Evolutionary conservation across 2,888 invertebrate species (phyloP).

Genomic region (Sinopyrophorus schimmeli): DNA sequence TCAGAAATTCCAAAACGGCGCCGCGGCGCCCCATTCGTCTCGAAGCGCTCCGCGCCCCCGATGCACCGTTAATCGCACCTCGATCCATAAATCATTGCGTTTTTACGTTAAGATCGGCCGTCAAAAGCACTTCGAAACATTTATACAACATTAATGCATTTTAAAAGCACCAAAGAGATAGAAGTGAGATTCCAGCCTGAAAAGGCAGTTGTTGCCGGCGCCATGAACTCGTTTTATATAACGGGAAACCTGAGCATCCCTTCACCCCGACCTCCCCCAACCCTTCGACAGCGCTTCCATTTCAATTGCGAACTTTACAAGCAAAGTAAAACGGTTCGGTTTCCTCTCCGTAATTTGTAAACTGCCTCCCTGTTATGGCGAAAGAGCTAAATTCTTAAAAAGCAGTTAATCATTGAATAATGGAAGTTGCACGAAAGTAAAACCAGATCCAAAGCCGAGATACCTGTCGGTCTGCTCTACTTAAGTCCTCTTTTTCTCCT

Average conservation of each 20-base stretch:
- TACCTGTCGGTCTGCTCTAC: slow-evolving; percentile 35
- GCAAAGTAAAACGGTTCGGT: too few species aligned
- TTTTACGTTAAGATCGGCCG: too few species aligned
- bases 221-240: slow-evolving; percentile 43
- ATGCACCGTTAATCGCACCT: too few species aligned
- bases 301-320: too few species aligned
- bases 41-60: too few species aligned
- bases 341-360: too few species aligned
- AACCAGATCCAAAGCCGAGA: slow-evolving; percentile 36
- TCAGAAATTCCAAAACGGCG: too few species aligned
- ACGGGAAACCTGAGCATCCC: slow-evolving; percentile 38
- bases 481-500: slow-evolving; percentile 24
- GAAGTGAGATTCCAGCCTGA: slow-evolving; percentile 39
- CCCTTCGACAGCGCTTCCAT: slow-evolving; percentile 17
- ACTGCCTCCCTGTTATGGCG: neutral
- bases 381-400: neutral
- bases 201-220: slow-evolving; percentile 41
- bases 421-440: slow-evolving; percentile 33
- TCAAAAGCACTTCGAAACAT: slow-evolving; percentile 7
- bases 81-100: too few species aligned
- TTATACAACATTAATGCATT: slow-evolving; percentile 15
- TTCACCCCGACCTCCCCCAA: slow-evolving; percentile 25
- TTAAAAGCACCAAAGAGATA: slow-evolving; percentile 30
- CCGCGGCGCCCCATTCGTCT: too few species aligned
- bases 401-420: slow-evolving; percentile 16